Conservation (phyloP, 92 coral and sea anemone genomes). For the Phenganax marumi region DNA sequence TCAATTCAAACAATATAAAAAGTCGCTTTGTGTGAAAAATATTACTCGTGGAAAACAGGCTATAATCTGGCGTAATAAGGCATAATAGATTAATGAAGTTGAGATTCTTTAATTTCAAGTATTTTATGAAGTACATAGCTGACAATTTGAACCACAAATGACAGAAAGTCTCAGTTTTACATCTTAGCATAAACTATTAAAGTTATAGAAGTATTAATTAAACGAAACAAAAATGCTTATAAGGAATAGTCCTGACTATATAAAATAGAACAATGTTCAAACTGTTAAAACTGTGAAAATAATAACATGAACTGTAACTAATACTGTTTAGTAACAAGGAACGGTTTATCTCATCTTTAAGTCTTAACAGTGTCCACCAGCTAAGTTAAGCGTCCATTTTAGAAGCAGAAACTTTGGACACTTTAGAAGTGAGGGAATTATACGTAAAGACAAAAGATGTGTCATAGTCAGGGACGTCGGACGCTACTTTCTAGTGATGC, state of each 20-base stretch:
- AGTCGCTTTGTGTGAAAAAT: no score
- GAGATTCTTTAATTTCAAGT: no score
- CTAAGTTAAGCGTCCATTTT: background rate
- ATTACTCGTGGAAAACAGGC: no score
- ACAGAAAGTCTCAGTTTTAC: background rate
- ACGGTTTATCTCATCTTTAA: background rate
- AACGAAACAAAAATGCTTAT: background rate
- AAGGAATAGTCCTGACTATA: background rate
- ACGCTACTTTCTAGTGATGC: no score
- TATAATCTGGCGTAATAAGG: no score
- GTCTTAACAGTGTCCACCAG: background rate
- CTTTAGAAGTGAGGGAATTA: slow-evolving; percentile 50
- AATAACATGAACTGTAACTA: background rate
- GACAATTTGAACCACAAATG: no score
- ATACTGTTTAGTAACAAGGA: slow-evolving; percentile 1
- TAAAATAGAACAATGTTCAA: slow-evolving; percentile 2
- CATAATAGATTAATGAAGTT: no score
- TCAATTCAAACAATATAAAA: no score
- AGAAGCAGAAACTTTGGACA: slow-evolving; percentile 31
- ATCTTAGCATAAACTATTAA: background rate
- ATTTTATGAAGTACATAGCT: no score
- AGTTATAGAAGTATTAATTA: background rate
- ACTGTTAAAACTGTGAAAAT: background rate
- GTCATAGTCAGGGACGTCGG: no score
- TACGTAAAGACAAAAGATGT: slow-evolving; percentile 49